phyloP scores from a whole-genome alignment of 2,797 vertebrate species.

The Naso thynnoides region DNA sequence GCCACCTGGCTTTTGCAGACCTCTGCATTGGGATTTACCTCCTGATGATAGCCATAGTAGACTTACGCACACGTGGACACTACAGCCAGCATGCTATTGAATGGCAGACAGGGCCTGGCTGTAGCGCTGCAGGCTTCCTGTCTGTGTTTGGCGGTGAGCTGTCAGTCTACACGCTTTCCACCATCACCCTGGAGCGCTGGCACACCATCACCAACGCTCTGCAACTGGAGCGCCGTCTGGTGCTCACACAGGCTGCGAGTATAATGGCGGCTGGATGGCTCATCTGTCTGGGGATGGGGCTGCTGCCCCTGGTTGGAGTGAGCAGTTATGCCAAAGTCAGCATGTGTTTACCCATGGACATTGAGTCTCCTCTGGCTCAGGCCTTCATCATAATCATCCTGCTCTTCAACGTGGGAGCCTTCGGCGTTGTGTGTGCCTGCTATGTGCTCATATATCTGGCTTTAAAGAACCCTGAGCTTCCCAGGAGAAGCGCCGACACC shows the following conservation, averaged over 20 bases:
- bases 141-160: constrained; percentile 91
- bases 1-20: constrained; percentile 91
- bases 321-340: constrained; percentile 93
- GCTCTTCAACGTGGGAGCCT: constrained; percentile 88
- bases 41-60: constrained; percentile 89
- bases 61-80: constrained; percentile 86
- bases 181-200: constrained; percentile 91
- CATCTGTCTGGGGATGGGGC: constrained; percentile 84
- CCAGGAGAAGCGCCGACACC: constrained; percentile 86
- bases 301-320: constrained; percentile 88
- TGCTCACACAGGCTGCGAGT: constrained; percentile 82
- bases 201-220: constrained; percentile 91
- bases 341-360: constrained; percentile 92
- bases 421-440: constrained; percentile 88
- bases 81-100: constrained; percentile 92
- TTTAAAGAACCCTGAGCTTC: constrained; percentile 87
- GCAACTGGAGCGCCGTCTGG: constrained; percentile 86
- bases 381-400: constrained; percentile 88
- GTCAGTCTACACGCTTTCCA: constrained; percentile 89
- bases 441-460: constrained; percentile 91
- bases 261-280: constrained; percentile 90
- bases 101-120: constrained; percentile 91
- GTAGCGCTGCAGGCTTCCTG: constrained; percentile 88
- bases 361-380: constrained; percentile 87
- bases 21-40: constrained; percentile 92